Conservation (phyloP, 2,888 invertebrate genomes). For the Harpalus rufipes region DNA sequence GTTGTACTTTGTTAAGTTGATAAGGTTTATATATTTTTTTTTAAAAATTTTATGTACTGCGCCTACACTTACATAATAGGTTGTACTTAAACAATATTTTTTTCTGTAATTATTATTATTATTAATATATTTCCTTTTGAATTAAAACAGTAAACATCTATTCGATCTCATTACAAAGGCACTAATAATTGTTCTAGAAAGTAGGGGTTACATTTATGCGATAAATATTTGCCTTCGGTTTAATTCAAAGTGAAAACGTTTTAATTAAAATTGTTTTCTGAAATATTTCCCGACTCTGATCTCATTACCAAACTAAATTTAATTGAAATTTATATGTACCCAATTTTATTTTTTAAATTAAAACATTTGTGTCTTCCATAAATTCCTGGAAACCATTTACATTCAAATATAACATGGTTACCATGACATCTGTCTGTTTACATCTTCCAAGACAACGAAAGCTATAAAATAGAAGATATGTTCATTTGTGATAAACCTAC, state of each 20-base stretch:
- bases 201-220: too few species aligned
- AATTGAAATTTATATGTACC: constrained; percentile 8
- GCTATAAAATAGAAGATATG: constrained; percentile 12
- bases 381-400: constrained; percentile 16
- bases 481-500: constrained; percentile 35
- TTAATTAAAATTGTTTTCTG: neutral
- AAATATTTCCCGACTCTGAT: neutral
- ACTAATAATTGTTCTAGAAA: too few species aligned
- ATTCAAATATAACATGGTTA: constrained; percentile 34
- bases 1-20: too few species aligned
- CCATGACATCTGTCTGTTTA: constrained; percentile 16
- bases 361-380: neutral
- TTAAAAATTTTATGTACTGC: too few species aligned
- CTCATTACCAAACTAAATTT: constrained; percentile 7
- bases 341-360: neutral
- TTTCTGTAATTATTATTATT: too few species aligned
- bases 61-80: too few species aligned
- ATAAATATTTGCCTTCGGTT: too few species aligned
- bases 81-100: too few species aligned
- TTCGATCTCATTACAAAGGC: too few species aligned
- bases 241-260: neutral
- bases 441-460: constrained; percentile 18
- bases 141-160: too few species aligned
- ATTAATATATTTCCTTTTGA: too few species aligned
- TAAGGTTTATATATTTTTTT: too few species aligned